Evolutionary conservation across 2,797 vertebrate species (phyloP).

Genomic region (Setipinna tenuifilis): DNA sequence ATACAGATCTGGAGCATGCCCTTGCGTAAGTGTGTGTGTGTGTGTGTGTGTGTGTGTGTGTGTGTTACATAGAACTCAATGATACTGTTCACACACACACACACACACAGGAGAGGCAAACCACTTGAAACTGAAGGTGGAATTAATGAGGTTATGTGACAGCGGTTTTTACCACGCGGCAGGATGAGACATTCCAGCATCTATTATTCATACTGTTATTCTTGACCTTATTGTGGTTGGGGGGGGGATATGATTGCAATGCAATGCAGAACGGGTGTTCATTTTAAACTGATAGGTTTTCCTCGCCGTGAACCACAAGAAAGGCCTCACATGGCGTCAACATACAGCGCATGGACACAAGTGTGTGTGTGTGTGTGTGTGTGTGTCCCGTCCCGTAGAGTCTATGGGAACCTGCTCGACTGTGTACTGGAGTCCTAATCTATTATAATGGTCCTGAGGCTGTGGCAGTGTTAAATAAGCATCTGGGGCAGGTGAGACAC

Average conservation of each 20-base stretch:
- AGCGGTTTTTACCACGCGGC: background rate
- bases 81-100: conserved; percentile 5
- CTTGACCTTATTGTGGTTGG: conserved; percentile 2
- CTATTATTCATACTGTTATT: conserved; percentile 21
- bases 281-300: background rate
- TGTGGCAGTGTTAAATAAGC: background rate
- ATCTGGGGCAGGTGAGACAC: background rate
- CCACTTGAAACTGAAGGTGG: conserved; percentile 14
- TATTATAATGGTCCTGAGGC: background rate
- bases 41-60: background rate
- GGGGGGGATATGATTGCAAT: background rate
- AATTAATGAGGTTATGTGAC: conserved; percentile 2
- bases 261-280: background rate
- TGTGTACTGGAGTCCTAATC: background rate
- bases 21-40: background rate
- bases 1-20: too few species aligned
- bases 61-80: background rate
- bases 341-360: too few species aligned
- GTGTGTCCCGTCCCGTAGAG: background rate
- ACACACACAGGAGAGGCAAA: background rate
- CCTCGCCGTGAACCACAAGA: background rate
- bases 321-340: background rate
- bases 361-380: too few species aligned
- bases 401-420: background rate
- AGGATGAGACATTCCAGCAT: background rate